A percentile compares a stretch with the other conserved stretches of the same genome.
Conservation (phyloP, 2,113 vertebrate genomes). For the Turnix velox region DNA sequence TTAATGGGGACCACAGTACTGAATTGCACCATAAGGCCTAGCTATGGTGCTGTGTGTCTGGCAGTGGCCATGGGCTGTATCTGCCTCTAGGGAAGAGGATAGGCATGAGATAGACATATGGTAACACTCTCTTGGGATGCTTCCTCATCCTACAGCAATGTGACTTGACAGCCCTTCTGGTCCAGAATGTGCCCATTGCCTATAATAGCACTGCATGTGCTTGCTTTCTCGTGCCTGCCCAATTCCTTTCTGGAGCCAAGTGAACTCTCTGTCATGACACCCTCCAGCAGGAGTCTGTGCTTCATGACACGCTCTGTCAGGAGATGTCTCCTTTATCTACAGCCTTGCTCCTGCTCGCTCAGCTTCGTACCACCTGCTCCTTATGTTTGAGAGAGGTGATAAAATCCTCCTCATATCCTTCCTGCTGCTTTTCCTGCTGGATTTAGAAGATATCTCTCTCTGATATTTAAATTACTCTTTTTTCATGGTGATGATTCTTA, state of each 20-base stretch:
- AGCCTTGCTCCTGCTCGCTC: neutral
- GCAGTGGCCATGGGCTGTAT: neutral
- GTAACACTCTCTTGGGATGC: neutral
- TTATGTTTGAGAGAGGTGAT: neutral
- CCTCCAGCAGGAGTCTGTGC: neutral
- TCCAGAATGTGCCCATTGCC: neutral
- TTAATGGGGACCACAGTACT: neutral
- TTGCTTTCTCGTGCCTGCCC: neutral
- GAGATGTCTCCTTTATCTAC: neutral
- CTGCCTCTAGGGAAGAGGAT: neutral
- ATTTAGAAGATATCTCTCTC: neutral
- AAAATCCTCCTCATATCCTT: neutral
- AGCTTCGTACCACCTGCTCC: neutral
- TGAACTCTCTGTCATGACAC: neutral
- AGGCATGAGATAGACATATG: neutral
- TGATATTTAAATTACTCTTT: neutral
- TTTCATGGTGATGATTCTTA: neutral
- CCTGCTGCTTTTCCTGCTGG: neutral
- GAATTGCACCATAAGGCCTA: neutral
- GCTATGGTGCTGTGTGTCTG: neutral
- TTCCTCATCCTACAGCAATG: neutral
- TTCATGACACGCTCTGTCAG: neutral
- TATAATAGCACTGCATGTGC: neutral
- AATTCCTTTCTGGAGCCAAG: neutral
- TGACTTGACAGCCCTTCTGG: slow-evolving; percentile 11